Base-by-base conservation (phyloP, 1,140 invertebrate genomes). In the Phocides pigmalion region DNA sequence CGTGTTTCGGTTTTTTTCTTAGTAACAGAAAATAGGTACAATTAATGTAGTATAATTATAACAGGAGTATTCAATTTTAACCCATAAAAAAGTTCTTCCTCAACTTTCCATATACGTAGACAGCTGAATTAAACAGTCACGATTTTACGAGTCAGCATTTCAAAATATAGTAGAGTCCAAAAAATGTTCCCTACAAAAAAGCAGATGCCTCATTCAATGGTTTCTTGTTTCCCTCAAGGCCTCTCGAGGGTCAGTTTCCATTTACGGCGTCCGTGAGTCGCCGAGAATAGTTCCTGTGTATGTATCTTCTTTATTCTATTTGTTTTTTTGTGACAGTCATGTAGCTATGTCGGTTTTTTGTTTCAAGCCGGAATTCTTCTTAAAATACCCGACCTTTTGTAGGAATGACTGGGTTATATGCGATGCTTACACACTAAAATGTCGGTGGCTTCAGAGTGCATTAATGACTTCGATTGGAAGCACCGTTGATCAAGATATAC, bases 201-300 rank as follows among this genome's bases (percentile, higher is more conserved):
- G 44, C 39, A 62, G 61, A 56, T 51, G 39, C 39, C 39, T 11
- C 65, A 73, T 71, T 70, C 51, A 67, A 73, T 66, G 54, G 47
- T 49, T 70, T 76, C 64, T 74, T 78, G 62, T 64, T 63, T 35
- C 22, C 65, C 68, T 73, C 72, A 80, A 83, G 75, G 76, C 49
- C 22, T 65, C 22, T 62, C 15, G 28, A 61, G 53, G 54, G 44
- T 64, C 74, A 74, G 76, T 78, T 83, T 78, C 81, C 77, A 71
- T 83, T 37, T 78, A 76, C 64, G 72, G 74, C 32, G 35, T 14
- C 58, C 64, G 50, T 53, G 22, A 44, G 17, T 25, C 8, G 19
- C 20, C 11, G 51, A 22, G 2, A 32, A 41, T 32, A 58, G 54
- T 58, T 58, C 25, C 37, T 32, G 12, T 42, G 20, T 5, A 44